Evolutionary conservation across 1,140 invertebrate genomes (phyloP).

Genomic region (Chironomus tepperi): DNA sequence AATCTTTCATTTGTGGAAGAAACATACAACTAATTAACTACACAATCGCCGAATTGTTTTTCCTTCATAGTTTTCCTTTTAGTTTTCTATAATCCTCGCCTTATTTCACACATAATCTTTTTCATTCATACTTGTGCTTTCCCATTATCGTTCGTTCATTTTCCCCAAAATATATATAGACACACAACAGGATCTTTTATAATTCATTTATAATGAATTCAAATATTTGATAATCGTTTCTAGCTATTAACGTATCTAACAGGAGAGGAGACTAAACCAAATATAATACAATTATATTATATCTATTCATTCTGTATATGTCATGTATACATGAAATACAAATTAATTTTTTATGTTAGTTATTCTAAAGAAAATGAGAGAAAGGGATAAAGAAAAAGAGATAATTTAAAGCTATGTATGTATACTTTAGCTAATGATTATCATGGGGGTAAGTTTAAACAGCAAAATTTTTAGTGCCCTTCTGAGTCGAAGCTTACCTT

Average conservation of each 20-base stretch:
- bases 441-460: background rate
- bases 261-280: background rate
- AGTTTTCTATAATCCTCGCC: background rate
- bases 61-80: background rate
- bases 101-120: background rate
- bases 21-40: no score
- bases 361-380: no score
- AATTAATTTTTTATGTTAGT: no score
- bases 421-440: slow-evolving; percentile 7
- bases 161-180: no score
- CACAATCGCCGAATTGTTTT: no score
- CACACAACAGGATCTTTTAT: background rate
- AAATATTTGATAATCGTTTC: slow-evolving; percentile 12
- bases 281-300: background rate
- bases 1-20: no score
- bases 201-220: slow-evolving; percentile 20
- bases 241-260: background rate
- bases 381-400: no score
- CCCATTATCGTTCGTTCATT: no score
- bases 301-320: no score
- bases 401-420: no score
- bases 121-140: no score
- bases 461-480: background rate
- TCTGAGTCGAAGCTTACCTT: background rate
- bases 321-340: no score